A percentile compares a stretch with the other conserved stretches of the same genome.
Evolutionary conservation across 2,113 vertebrate genomes (phyloP).

Genomic region (Propithecus coquereli): DNA sequence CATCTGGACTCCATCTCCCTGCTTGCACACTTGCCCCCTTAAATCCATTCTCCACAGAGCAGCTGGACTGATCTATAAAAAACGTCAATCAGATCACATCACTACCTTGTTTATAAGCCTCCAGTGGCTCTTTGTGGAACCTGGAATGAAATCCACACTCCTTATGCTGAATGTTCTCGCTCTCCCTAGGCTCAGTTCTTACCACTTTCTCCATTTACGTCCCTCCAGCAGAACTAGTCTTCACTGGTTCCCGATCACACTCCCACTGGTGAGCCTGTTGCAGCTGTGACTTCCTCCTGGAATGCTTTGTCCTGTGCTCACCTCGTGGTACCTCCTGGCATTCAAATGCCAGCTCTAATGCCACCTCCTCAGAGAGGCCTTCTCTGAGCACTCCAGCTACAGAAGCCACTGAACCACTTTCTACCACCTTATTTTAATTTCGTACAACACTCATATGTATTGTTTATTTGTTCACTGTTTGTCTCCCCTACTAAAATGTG

Average conservation of each 20-base stretch:
- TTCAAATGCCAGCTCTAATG: not conserved
- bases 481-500: not conserved
- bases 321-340: not conserved
- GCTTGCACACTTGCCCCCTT: not conserved
- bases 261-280: not conserved
- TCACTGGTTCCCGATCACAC: not conserved
- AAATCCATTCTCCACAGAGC: not conserved
- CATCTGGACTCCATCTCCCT: not conserved
- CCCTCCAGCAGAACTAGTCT: too few relatives aligned
- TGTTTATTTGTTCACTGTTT: not conserved
- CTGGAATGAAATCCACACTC: not conserved
- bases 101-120: not conserved
- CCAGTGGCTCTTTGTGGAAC: not conserved
- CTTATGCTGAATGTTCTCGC: not conserved
- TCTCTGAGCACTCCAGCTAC: not conserved
- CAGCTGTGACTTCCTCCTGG: not conserved
- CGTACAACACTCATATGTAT: not conserved
- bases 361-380: not conserved
- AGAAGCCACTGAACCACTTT: not conserved
- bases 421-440: not conserved
- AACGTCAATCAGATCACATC: not conserved
- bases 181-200: not conserved
- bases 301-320: not conserved
- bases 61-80: not conserved
- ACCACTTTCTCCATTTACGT: not conserved